phyloP scores from a whole-genome alignment of 2,113 vertebrate genomes.

The Sprattus sprattus region DNA sequence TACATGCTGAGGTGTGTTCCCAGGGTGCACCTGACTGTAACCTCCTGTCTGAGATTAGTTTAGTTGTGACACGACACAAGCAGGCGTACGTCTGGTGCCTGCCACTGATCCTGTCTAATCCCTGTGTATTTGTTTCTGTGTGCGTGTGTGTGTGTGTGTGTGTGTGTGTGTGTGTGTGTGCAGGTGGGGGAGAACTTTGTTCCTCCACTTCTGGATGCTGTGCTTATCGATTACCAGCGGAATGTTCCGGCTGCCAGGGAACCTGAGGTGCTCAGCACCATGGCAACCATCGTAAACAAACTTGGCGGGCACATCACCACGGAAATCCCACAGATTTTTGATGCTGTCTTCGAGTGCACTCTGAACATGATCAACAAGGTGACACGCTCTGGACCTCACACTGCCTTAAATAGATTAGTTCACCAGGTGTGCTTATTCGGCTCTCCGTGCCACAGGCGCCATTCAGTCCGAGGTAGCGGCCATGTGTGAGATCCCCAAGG shows the following conservation, averaged over 20 bases:
- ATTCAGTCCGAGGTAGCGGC: neutral
- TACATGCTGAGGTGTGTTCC: neutral
- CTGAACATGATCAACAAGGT: constrained; percentile 99
- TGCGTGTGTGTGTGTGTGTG: neutral
- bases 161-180: neutral
- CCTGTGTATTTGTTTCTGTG: constrained; percentile 30
- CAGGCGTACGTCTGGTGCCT: constrained; percentile 5
- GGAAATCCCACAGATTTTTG: constrained; percentile 99
- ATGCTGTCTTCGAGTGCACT: constrained; percentile 98
- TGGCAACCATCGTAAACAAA: constrained; percentile 99
- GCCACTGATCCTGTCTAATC: constrained; percentile 40
- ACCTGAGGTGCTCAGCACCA: constrained; percentile 98
- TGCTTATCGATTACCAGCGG: constrained; percentile 98
- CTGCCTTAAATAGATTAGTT: neutral
- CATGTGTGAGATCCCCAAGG: neutral
- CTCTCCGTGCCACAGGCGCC: neutral
- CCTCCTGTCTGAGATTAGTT: constrained; percentile 38
- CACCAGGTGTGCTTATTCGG: neutral
- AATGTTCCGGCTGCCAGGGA: constrained; percentile 96
- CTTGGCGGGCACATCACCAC: constrained; percentile 95
- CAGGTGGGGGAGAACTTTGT: constrained; percentile 99
- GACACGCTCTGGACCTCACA: constrained; percentile 30
- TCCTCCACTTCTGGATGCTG: constrained; percentile 93
- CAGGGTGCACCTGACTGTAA: neutral
- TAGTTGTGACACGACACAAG: constrained; percentile 26